These are phyloP conservation scores for Ceratina australensis DNA, from an alignment of 1,140 invertebrate genomes.

Conservation along the genomic window DNA sequence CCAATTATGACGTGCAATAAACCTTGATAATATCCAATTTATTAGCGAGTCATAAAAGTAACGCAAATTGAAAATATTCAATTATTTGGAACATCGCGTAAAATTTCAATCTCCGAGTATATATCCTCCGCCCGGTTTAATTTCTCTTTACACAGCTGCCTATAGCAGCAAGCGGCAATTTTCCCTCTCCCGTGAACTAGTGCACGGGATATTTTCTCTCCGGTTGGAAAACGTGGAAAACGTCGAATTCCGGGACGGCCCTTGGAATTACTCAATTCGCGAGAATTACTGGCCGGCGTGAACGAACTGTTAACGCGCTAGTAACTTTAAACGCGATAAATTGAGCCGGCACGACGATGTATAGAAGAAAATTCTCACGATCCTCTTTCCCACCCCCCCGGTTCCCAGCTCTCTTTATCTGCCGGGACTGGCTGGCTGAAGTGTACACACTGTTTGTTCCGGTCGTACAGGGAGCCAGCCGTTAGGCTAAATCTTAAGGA, in stretches of 20 bases:
- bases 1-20: neutral
- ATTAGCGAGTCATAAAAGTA: neutral
- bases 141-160: no score
- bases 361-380: constrained; percentile 24
- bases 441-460: constrained; percentile 13
- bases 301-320: constrained; percentile 12
- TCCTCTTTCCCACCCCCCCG: neutral
- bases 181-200: neutral
- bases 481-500: constrained; percentile 47
- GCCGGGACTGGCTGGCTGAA: neutral
- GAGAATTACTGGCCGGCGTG: neutral
- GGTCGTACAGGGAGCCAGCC: neutral
- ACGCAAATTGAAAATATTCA: neutral
- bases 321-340: constrained; percentile 27
- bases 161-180: neutral
- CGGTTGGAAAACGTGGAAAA: neutral
- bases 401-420: constrained; percentile 16
- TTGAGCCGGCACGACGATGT: neutral
- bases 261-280: constrained; percentile 22
- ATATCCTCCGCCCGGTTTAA: neutral
- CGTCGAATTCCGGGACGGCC: neutral
- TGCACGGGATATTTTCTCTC: neutral
- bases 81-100: neutral
- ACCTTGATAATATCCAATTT: neutral
- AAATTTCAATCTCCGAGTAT: neutral